Conservation (phyloP, 2,888 invertebrate species). For the Acanthosoma haemorrhoidale region DNA sequence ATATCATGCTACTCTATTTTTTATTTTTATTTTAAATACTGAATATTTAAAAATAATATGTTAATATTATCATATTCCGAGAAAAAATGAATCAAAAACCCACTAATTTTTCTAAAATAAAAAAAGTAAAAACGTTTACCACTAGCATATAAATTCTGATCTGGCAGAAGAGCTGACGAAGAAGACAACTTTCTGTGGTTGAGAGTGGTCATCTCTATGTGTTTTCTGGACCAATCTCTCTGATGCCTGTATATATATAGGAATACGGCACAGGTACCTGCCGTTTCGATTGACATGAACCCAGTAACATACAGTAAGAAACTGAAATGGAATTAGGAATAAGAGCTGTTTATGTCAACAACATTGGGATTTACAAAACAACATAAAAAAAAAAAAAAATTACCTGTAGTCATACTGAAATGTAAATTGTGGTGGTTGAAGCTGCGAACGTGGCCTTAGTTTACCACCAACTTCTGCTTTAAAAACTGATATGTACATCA, state of each 20-base stretch:
- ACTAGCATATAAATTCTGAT: slow-evolving; percentile 39
- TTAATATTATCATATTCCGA: no score
- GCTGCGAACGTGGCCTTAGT: slow-evolving; percentile 69
- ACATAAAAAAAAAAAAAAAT: no score
- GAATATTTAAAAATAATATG: no score
- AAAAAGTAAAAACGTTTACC: slow-evolving; percentile 38
- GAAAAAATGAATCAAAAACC: no score
- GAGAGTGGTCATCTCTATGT: slow-evolving; percentile 39
- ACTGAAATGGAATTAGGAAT: slow-evolving; percentile 48
- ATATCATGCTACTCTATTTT: no score
- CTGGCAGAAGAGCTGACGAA: slow-evolving; percentile 36
- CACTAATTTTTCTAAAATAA: no score
- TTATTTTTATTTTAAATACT: no score
- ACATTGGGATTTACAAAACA: no score
- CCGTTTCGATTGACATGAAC: slow-evolving; percentile 75
- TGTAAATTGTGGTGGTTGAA: slow-evolving; percentile 70
- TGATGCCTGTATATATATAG: slow-evolving; percentile 78
- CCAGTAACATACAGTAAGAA: slow-evolving; percentile 80
- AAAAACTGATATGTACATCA: slow-evolving; percentile 88
- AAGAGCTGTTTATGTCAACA: no score
- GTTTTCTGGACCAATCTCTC: slow-evolving; percentile 43
- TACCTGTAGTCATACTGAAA: slow-evolving; percentile 72
- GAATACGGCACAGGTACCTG: slow-evolving; percentile 81
- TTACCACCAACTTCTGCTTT: slow-evolving; percentile 87
- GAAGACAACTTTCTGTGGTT: slow-evolving; percentile 39